phyloP scores from a whole-genome alignment of 2,888 invertebrate species.

The Eristalis arbustorum region DNA sequence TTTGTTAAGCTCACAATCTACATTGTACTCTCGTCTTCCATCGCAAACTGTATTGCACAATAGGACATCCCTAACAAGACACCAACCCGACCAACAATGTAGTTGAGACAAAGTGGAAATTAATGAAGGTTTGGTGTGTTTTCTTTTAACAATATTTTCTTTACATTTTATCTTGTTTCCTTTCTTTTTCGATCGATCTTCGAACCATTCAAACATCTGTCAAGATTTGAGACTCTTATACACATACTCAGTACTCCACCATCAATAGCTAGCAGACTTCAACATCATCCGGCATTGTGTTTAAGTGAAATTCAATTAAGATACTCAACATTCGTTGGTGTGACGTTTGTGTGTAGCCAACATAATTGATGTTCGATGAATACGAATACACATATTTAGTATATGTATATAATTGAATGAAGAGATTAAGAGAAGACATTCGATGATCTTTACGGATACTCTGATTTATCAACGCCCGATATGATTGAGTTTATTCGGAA shows the following conservation, averaged over 20 bases:
- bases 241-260: constrained; percentile 14
- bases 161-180: neutral
- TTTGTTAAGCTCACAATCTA: too few relatives aligned
- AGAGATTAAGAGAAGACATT: constrained; percentile 40
- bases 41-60: too few relatives aligned
- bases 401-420: constrained; percentile 47
- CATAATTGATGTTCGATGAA: constrained; percentile 55
- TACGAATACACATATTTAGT: neutral
- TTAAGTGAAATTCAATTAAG: constrained; percentile 60
- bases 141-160: too few relatives aligned
- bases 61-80: too few relatives aligned
- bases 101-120: too few relatives aligned
- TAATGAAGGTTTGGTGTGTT: too few relatives aligned
- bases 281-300: constrained; percentile 3
- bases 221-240: constrained; percentile 61
- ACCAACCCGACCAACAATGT: too few relatives aligned
- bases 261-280: too few relatives aligned
- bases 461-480: constrained; percentile 13
- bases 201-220: constrained; percentile 57
- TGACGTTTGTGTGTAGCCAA: constrained; percentile 26
- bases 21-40: too few relatives aligned
- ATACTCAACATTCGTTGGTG: constrained; percentile 23
- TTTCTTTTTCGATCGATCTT: constrained; percentile 47
- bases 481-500: neutral
- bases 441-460: constrained; percentile 22